Base-by-base conservation (phyloP, 92 coral and sea anemone genomes). In the Phymanthus crucifer region DNA sequence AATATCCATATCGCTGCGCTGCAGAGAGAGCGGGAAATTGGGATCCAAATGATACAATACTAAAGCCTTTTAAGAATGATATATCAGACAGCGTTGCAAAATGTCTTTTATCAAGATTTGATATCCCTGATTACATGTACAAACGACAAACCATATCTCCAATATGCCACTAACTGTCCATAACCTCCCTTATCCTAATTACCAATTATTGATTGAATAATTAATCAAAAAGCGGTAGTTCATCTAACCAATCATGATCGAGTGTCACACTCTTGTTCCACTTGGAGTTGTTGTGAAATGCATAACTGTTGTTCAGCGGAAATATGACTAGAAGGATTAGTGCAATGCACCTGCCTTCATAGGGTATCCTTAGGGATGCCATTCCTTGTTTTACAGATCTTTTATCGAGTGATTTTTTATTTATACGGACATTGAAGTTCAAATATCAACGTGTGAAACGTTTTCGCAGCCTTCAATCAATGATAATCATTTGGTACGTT, bases 121-220 rank as follows among this genome's bases (percentile, higher is more conserved):
- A 24, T 61, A 29, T 61, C 35, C 68, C 29, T 29, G 68, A 61
- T 61, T 54, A 54, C n/a, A 24, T 24, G 32, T 6, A 61, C 68
- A 61, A 61, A 61, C 34, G 68, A 24, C 34, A 61, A 61, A 27
- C 34, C 68, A 24, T 61, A 26, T n/a, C 32, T 27, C 29, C 18
- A 61, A 18, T 43, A 61, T 27, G 34, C 68, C 34, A 24, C 19
- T 11, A 61, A 61, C 68, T 43, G 48, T 43, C 48, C 29, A 27
- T 61, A 61, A 61, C 68, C 34, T 33, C 29, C 29, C 68, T 61
- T 24, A 61, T 61, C 68, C 68, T 61, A 26, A 61, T 61, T 27
- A 27, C 16, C 33, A 61, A 27, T 61, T 6, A 61, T 17, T 61
- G 68, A 61, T 61, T 61, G 2, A 27, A n/a, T 27, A 61, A 61